Percentiles rank a stretch among this genome's conserved stretches.
These are phyloP conservation scores for Lepidochrysops patricia DNA, from an alignment of 2,888 invertebrate genomes.

Conservation along the genomic window DNA sequence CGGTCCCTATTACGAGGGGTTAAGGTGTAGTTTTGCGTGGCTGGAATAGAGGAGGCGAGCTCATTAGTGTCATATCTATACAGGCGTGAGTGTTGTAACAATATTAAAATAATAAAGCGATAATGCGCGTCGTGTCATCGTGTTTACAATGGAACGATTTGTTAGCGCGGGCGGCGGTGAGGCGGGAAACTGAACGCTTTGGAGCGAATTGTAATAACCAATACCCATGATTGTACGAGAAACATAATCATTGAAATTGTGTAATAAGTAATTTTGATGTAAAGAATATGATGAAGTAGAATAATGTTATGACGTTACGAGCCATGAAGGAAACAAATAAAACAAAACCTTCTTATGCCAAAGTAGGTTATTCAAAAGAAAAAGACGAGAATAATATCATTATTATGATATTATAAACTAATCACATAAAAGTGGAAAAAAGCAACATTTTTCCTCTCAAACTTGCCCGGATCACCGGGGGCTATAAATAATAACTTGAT, in stretches of 20 bases:
- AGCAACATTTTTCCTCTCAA: background rate
- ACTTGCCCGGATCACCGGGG: background rate
- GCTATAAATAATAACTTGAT: conserved; percentile 7
- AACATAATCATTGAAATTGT: no score
- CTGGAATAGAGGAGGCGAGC: conserved; percentile 44
- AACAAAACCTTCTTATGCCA: background rate
- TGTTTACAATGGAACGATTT: conserved; percentile 23
- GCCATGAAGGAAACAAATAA: background rate
- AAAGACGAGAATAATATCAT: no score
- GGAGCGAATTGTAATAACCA: background rate
- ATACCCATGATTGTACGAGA: background rate
- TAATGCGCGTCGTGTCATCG: conserved; percentile 52
- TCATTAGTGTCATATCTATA: conserved; percentile 64
- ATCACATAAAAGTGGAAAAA: background rate
- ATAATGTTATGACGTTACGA: no score
- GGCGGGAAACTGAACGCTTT: background rate
- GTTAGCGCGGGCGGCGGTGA: conserved; percentile 10
- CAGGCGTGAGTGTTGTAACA: conserved; percentile 55
- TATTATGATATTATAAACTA: background rate
- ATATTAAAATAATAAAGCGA: conserved; percentile 67
- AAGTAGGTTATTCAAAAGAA: background rate
- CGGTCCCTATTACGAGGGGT: background rate
- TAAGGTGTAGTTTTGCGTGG: conserved; percentile 31
- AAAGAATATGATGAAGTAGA: background rate
- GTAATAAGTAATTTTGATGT: background rate